A percentile compares a stretch with the other conserved stretches of the same genome.
Evolutionary conservation across 2,888 invertebrate genomes (phyloP).

Genomic region (Carabus problematicus): DNA sequence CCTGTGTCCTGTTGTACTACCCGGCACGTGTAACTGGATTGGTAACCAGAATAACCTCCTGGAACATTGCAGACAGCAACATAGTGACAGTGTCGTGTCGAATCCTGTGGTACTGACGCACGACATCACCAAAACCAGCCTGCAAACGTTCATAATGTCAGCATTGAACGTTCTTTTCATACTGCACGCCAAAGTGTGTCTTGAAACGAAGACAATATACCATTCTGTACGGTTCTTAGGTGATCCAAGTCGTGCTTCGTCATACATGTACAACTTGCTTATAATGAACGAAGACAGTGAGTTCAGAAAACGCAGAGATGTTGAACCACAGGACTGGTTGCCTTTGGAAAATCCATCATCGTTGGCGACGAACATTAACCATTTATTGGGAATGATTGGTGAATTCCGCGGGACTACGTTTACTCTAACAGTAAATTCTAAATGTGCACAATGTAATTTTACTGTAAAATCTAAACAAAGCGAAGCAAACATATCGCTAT

Average conservation of each 20-base stretch:
- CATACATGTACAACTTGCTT: neutral
- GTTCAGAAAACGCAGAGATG: too few relatives aligned
- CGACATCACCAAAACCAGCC: neutral
- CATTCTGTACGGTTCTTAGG: constrained; percentile 6
- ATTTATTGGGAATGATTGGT: too few relatives aligned
- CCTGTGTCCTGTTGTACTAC: neutral
- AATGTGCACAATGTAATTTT: too few relatives aligned
- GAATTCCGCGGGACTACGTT: too few relatives aligned
- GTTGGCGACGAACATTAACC: too few relatives aligned
- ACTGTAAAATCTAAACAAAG: too few relatives aligned
- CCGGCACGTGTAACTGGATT: constrained; percentile 4
- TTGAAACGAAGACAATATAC: neutral
- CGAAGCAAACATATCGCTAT: too few relatives aligned
- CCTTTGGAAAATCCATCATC: too few relatives aligned
- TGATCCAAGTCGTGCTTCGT: neutral
- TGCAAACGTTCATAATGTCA: neutral
- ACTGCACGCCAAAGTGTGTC: constrained; percentile 12
- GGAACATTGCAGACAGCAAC: neutral
- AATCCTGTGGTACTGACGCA: constrained; percentile 8
- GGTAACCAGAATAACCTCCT: neutral
- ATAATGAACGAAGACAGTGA: neutral
- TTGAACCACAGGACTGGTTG: too few relatives aligned
- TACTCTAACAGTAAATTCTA: too few relatives aligned
- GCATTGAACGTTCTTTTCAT: constrained; percentile 6
- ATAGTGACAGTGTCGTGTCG: neutral